These are phyloP conservation scores for Pseudochaenichthys georgianus DNA, from an alignment of 2,797 vertebrate species.

Conservation along the genomic window DNA sequence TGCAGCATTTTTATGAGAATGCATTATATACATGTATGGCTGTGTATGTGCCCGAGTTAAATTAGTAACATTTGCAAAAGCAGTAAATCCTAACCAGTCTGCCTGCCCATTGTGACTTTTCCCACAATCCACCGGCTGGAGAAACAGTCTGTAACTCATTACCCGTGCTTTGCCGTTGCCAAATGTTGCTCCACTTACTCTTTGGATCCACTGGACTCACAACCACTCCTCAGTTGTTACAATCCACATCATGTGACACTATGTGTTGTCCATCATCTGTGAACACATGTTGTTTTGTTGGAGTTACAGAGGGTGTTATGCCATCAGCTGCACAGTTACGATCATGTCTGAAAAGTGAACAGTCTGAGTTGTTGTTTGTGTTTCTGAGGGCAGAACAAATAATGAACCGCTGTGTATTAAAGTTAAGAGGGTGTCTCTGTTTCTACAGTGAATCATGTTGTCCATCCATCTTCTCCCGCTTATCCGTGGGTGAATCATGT, in stretches of 20 bases:
- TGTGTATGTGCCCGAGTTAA: slow-evolving; percentile 25
- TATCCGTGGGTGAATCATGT: slow-evolving; percentile 53
- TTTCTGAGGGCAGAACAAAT: slow-evolving; percentile 23
- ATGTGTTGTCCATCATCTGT: slow-evolving; percentile 11
- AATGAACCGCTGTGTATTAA: slow-evolving; percentile 16
- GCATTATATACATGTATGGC: background rate
- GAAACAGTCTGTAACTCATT: slow-evolving; percentile 63
- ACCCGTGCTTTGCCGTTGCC: slow-evolving; percentile 47
- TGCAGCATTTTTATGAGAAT: slow-evolving; percentile 27
- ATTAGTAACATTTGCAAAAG: slow-evolving; percentile 26
- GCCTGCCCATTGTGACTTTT: slow-evolving; percentile 57
- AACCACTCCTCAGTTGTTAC: slow-evolving; percentile 24
- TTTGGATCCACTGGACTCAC: slow-evolving; percentile 28
- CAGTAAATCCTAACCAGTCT: slow-evolving; percentile 53
- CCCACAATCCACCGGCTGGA: slow-evolving; percentile 54
- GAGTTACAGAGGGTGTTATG: slow-evolving; percentile 38
- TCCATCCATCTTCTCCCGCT: background rate
- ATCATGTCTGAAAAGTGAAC: slow-evolving; percentile 35
- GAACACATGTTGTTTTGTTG: slow-evolving; percentile 19
- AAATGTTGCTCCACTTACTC: slow-evolving; percentile 54
- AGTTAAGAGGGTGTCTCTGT: slow-evolving; percentile 52
- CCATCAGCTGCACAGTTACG: slow-evolving; percentile 25
- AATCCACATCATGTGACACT: slow-evolving; percentile 25
- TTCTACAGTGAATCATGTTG: slow-evolving; percentile 64
- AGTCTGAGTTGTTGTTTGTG: slow-evolving; percentile 33